Evolutionary conservation across 2,797 vertebrate species (phyloP).

Genomic region (Urophycis tenuis): DNA sequence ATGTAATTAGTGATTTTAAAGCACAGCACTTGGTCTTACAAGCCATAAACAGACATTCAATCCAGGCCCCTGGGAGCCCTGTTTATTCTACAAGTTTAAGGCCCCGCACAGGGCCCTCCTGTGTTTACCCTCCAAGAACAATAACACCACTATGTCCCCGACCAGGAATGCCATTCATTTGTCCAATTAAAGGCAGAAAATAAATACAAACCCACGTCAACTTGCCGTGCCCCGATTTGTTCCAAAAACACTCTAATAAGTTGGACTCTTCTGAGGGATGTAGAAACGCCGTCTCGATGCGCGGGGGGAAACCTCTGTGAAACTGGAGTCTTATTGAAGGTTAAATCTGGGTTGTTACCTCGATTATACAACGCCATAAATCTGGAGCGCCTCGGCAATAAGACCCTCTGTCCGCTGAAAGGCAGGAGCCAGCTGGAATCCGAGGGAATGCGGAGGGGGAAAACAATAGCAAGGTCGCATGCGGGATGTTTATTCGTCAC

Average conservation of each 20-base stretch:
- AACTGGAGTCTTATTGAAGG: slow-evolving; percentile 31
- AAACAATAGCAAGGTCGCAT: slow-evolving; percentile 4
- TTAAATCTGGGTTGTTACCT: slow-evolving; percentile 47
- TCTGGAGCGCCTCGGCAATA: slow-evolving; percentile 34
- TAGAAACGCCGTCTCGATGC: slow-evolving; percentile 11
- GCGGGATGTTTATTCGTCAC: not conserved
- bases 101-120: slow-evolving; percentile 55
- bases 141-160: slow-evolving; percentile 65
- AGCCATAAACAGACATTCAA: slow-evolving; percentile 75
- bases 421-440: slow-evolving; percentile 11
- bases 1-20: slow-evolving; percentile 72
- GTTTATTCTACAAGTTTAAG: slow-evolving; percentile 69
- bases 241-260: slow-evolving; percentile 50
- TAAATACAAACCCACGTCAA: slow-evolving; percentile 54
- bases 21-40: slow-evolving; percentile 67
- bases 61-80: slow-evolving; percentile 63
- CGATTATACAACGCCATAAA: slow-evolving; percentile 28
- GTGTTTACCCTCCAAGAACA: slow-evolving; percentile 69
- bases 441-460: not conserved
- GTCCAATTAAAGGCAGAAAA: slow-evolving; percentile 68
- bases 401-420: slow-evolving; percentile 14
- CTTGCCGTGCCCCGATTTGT: slow-evolving; percentile 22
- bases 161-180: slow-evolving; percentile 60
- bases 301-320: slow-evolving; percentile 28
- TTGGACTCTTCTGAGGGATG: slow-evolving; percentile 33